Base-by-base conservation (phyloP, 2,797 vertebrate genomes). In the Periophthalmus magnuspinnatus region DNA sequence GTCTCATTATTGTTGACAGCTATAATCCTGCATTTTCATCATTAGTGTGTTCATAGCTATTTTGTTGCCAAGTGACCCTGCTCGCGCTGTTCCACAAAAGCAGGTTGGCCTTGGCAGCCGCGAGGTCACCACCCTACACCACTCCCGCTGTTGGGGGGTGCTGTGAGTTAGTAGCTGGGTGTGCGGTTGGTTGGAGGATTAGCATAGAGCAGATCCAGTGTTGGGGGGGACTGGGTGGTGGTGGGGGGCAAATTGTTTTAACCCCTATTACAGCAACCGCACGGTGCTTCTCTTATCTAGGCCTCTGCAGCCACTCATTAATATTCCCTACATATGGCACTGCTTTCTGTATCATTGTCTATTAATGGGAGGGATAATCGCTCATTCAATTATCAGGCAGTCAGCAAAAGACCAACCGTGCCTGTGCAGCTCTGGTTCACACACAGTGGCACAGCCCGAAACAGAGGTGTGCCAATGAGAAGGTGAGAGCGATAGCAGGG, bases 301-400 rank as follows among this genome's bases (percentile, higher is more conserved):
- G 94, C 93, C 86, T 88, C 90, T 91, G 95, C 97, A 99, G 97
- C 96, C 94, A 92, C 95, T 98, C 95, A 97, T 99, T 97, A 98
- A 98, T 98, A 99, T 99, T 97, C 97, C 86, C 90, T 93, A 96
- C 94, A 93, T 95, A 94, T 93, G 93, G 95, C 94, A 91, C 89
- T 91, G 91, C 95, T 94, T 94, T 93, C 94, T 95, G 94, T 96
- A 94, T 98, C 97, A 96, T 94, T 96, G 96, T 97, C 96, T 95
- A 95, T 96, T 98, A 98, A 96, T 96, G 95, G 91, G 95, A 94
- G 88, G 95, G 93, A 97, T 97, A 98, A 98, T 98, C 96, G 95
- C 92, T 99, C 97, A 98, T 97, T 95, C 95, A 95, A 94, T 96
- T 97, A 98, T 98, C 96, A 93, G 94, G 91, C 94, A 95, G 95